These are phyloP conservation scores for Acanthopagrus latus DNA, from an alignment of 2,797 vertebrate species.

Conservation along the genomic window DNA sequence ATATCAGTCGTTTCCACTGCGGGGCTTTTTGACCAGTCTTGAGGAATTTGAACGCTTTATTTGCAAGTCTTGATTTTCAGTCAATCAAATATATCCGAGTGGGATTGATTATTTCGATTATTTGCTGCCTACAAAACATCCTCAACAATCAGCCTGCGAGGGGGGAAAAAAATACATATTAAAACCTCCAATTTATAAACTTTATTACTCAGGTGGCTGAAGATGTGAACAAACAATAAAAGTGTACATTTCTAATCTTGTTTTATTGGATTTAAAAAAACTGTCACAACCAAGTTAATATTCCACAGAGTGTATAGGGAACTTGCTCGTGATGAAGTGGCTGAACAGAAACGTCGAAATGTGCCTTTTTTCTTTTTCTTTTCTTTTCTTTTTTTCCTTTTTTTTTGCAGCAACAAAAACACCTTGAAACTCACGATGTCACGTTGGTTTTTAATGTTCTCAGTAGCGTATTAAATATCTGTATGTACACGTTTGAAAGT, in stretches of 20 bases:
- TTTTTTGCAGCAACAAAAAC: neutral
- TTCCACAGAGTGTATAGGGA: neutral
- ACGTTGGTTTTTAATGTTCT: slow-evolving; percentile 54
- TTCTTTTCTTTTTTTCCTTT: no score
- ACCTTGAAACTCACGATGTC: slow-evolving; percentile 2
- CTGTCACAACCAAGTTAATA: neutral
- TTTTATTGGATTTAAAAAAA: neutral
- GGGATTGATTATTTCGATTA: slow-evolving; percentile 1
- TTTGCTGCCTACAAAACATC: neutral
- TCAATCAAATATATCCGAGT: no score
- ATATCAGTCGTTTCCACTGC: neutral
- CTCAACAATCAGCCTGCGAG: neutral
- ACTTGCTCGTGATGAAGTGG: neutral
- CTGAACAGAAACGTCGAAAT: neutral
- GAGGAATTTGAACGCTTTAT: neutral
- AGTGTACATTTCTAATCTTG: neutral
- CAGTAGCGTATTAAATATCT: slow-evolving; percentile 72
- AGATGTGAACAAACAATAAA: neutral
- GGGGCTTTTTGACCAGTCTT: neutral
- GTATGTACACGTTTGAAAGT: slow-evolving; percentile 68
- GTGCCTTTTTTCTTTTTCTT: neutral
- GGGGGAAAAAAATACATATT: neutral
- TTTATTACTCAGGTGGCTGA: neutral
- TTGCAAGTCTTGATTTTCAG: no score
- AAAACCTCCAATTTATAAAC: neutral